phyloP scores from a whole-genome alignment of 1,140 invertebrate genomes.

The Bacillus rossius region DNA sequence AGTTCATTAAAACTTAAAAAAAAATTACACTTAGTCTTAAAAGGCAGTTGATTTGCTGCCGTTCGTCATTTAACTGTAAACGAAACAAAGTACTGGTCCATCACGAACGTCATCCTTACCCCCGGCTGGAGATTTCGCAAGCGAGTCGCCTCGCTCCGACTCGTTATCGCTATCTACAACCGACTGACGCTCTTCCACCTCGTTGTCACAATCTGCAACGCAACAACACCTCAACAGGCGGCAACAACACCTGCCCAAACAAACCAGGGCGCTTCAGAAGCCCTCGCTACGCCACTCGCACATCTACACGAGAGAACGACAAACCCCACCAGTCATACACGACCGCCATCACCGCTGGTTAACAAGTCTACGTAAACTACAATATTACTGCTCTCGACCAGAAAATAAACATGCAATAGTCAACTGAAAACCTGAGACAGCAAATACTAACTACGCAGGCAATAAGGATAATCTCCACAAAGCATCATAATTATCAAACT shows the following conservation, averaged over 20 bases:
- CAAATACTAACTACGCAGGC: too few relatives aligned
- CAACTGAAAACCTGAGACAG: too few relatives aligned
- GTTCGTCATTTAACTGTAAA: too few relatives aligned
- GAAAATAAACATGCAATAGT: too few relatives aligned
- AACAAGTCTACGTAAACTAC: background rate
- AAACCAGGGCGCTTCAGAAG: background rate
- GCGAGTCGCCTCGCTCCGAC: constrained; percentile 25
- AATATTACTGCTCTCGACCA: constrained; percentile 13
- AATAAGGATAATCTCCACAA: too few relatives aligned
- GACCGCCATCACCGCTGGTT: background rate
- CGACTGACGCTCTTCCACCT: constrained; percentile 32
- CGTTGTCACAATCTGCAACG: constrained; percentile 17
- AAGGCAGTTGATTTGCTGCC: too few relatives aligned
- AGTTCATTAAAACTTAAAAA: too few relatives aligned
- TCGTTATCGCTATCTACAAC: constrained; percentile 31
- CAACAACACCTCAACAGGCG: background rate
- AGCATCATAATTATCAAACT: too few relatives aligned
- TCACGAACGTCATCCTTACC: too few relatives aligned
- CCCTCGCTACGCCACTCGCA: background rate
- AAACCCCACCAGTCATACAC: background rate
- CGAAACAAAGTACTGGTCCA: too few relatives aligned
- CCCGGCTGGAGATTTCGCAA: constrained; percentile 30
- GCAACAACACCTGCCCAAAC: background rate
- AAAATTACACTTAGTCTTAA: too few relatives aligned
- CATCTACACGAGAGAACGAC: background rate